These are phyloP conservation scores for Trisateles emortualis DNA, from an alignment of 2,888 invertebrate species.

Conservation along the genomic window DNA sequence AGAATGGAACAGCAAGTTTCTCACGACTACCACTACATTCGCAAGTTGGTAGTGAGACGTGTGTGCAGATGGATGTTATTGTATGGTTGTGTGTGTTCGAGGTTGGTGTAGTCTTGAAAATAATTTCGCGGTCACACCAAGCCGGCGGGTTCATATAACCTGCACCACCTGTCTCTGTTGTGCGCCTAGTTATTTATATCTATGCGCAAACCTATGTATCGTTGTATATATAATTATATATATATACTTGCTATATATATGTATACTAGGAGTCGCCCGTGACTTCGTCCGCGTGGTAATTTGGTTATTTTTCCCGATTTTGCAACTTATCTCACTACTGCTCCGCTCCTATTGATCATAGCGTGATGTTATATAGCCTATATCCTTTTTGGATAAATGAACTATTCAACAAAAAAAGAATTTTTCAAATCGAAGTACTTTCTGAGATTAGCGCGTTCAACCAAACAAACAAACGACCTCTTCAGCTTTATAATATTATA, in stretches of 20 bases:
- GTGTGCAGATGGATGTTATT: conserved; percentile 62
- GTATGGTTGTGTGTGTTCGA: conserved; percentile 69
- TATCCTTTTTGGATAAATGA: no score
- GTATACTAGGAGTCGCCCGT: no score
- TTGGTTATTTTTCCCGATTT: no score
- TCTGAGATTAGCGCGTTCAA: no score
- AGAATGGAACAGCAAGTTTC: conserved; percentile 75
- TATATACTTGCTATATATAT: conserved; percentile 22
- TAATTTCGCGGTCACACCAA: conserved; percentile 86
- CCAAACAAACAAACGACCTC: no score
- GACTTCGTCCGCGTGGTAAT: no score
- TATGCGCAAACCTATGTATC: conserved; percentile 79
- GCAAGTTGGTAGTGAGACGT: conserved; percentile 76
- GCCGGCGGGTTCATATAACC: conserved; percentile 83
- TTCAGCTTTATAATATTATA: no score
- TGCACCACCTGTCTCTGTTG: conserved; percentile 84
- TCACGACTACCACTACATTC: conserved; percentile 83
- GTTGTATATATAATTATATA: conserved; percentile 53
- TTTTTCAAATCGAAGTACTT: no score
- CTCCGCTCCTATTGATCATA: no score
- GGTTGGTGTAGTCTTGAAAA: conserved; percentile 86
- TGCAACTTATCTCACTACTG: no score
- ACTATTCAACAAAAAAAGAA: no score
- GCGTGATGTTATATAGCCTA: no score
- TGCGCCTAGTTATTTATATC: conserved; percentile 86